Percentiles rank a stretch among this genome's conserved stretches.
Conservation (phyloP, 1,140 invertebrate species). For the Drosophila ogumai region DNA sequence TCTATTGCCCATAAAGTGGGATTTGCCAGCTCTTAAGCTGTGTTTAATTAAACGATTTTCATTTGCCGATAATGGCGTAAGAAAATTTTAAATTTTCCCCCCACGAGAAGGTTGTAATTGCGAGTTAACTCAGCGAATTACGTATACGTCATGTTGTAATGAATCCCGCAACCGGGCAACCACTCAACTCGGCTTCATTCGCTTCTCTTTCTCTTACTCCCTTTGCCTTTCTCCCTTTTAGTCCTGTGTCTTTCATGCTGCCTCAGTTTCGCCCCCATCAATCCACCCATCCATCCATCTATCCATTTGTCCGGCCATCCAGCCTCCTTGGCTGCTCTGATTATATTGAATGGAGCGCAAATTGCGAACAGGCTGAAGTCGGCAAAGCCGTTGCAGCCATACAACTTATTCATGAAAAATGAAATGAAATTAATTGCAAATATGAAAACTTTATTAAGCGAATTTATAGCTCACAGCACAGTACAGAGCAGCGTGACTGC, state of each 20-base stretch:
- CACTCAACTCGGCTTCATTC: conserved; percentile 9
- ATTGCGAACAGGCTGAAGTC: conserved; percentile 61
- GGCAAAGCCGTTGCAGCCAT: conserved; percentile 37
- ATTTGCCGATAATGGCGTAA: conserved; percentile 52
- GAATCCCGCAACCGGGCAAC: conserved; percentile 26
- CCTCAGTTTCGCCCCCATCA: not conserved
- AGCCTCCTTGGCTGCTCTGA: conserved; percentile 42
- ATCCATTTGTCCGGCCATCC: conserved; percentile 27
- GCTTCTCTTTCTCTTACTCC: not conserved
- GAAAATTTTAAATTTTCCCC: conserved; percentile 38
- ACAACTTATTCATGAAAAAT: conserved; percentile 73
- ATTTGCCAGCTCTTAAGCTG: conserved; percentile 21
- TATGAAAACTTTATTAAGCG: conserved; percentile 78
- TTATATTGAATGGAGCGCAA: conserved; percentile 74
- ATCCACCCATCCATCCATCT: conserved; percentile 9
- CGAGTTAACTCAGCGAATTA: conserved; percentile 48
- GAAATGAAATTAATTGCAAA: conserved; percentile 77
- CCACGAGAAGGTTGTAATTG: conserved; percentile 20
- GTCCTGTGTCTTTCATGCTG: not conserved
- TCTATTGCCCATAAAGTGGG: conserved; percentile 28
- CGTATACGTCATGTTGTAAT: conserved; percentile 66
- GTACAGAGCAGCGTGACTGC: conserved; percentile 1
- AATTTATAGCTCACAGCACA: conserved; percentile 57
- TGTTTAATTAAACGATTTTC: conserved; percentile 62
- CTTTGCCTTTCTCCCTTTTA: not conserved